A percentile compares a stretch with the other conserved stretches of the same genome.
Evolutionary conservation across 1,140 invertebrate genomes (phyloP).

Genomic region (Eumaeus atala): DNA sequence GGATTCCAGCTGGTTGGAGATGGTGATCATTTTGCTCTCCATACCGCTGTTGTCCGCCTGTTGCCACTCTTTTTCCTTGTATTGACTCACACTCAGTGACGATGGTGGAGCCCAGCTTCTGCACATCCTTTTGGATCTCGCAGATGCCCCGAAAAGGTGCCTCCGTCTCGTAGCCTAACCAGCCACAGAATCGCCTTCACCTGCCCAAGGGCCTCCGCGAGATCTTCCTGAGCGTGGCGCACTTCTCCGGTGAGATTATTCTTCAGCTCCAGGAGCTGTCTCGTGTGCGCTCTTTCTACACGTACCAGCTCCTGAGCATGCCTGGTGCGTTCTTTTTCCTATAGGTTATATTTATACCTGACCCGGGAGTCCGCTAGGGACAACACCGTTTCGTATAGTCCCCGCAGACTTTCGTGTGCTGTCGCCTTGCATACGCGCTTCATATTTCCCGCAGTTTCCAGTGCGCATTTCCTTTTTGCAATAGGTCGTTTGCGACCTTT

Average conservation of each 20-base stretch:
- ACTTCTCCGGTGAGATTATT: neutral
- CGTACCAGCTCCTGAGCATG: conserved; percentile 22
- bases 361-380: conserved; percentile 17
- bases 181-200: neutral
- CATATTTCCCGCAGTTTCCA: no score
- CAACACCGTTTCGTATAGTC: conserved; percentile 17
- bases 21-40: no score
- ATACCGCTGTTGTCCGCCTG: no score
- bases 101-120: neutral
- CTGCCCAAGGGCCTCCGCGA: neutral
- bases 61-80: neutral
- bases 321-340: conserved; percentile 23
- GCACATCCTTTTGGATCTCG: neutral
- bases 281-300: conserved; percentile 19
- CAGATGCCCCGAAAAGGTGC: neutral
- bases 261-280: neutral
- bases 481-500: no score
- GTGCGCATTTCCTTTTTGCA: no score
- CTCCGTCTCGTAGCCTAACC: neutral
- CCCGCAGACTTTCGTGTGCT: conserved; percentile 15
- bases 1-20: no score
- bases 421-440: no score
- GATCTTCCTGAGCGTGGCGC: neutral
- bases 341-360: conserved; percentile 20
- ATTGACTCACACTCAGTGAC: neutral